A percentile compares a stretch with the other conserved stretches of the same genome.
phyloP scores from a whole-genome alignment of 2,797 vertebrate genomes.

The Peromyscus attwateri region DNA sequence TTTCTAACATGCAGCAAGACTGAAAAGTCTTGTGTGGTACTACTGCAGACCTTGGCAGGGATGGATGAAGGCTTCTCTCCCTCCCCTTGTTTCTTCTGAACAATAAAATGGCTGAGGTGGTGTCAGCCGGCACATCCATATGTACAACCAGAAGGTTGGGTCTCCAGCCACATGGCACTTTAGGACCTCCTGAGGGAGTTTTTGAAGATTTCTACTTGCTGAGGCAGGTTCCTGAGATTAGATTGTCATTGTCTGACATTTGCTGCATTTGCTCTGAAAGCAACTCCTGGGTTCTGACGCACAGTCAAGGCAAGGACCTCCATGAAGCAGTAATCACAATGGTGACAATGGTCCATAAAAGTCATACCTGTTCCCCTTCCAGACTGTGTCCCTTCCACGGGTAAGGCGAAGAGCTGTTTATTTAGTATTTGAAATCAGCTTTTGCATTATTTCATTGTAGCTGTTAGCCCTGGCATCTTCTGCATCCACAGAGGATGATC shows the following conservation, averaged over 20 bases:
- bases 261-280: background rate
- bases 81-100: background rate
- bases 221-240: background rate
- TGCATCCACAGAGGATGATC: background rate
- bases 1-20: background rate
- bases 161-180: background rate
- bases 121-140: background rate
- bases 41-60: background rate
- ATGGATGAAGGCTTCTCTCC: background rate
- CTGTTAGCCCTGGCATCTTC: background rate
- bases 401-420: background rate
- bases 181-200: background rate
- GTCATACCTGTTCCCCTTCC: background rate
- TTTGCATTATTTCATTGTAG: background rate
- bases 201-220: background rate
- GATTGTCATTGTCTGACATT: background rate
- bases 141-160: background rate
- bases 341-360: background rate
- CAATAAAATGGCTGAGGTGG: background rate
- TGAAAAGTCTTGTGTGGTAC: background rate
- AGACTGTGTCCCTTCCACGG: too few relatives aligned
- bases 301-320: background rate
- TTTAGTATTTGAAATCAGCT: too few relatives aligned
- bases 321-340: rapidly evolving
- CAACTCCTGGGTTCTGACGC: background rate